Evolutionary conservation across 2,113 vertebrate genomes (phyloP).

Genomic region (Thamnophis sirtalis): DNA sequence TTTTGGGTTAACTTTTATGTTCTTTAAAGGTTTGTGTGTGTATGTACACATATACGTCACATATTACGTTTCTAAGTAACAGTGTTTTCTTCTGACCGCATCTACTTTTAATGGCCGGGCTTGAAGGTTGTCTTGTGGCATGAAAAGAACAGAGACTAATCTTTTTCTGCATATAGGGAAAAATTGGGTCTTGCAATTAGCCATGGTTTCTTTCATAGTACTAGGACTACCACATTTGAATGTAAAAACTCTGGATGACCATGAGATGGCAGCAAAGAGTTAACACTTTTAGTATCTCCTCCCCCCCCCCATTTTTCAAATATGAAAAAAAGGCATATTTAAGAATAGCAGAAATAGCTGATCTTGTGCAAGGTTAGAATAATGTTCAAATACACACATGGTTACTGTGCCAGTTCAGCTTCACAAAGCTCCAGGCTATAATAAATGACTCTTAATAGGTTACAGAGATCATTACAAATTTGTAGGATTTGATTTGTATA

Average conservation of each 20-base stretch:
- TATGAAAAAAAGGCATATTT: neutral
- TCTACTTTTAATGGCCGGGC: neutral
- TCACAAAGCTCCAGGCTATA: neutral
- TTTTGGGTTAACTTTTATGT: neutral
- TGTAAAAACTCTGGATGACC: neutral
- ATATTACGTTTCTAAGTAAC: neutral
- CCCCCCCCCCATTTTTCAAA: neutral
- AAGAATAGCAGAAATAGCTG: neutral
- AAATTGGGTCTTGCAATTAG: neutral
- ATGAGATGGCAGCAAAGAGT: neutral
- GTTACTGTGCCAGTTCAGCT: neutral
- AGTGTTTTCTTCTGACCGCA: neutral
- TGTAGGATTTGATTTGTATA: neutral
- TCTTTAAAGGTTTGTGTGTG: neutral
- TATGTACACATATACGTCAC: neutral
- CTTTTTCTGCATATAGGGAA: neutral
- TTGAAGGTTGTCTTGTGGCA: neutral
- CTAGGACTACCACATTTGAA: neutral
- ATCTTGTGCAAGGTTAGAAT: neutral
- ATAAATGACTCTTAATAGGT: neutral
- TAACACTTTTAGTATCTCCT: neutral
- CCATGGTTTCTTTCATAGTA: neutral
- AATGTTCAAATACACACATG: neutral
- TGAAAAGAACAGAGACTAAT: neutral
- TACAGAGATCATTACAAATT: neutral